Conservation (phyloP, 2,888 invertebrate species). For the Nebria brevicollis region DNA sequence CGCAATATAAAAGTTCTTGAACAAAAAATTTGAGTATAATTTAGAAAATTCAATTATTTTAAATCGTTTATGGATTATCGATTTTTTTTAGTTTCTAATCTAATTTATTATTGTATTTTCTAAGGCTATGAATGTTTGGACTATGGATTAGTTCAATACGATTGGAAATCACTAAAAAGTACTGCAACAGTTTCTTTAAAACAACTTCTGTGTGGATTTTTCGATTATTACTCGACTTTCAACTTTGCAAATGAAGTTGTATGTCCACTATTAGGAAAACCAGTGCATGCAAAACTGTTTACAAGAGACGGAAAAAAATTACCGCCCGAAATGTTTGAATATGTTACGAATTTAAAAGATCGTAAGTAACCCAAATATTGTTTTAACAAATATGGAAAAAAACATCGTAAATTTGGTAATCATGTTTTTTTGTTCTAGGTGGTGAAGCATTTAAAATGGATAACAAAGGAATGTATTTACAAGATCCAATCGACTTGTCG, state of each 20-base stretch:
- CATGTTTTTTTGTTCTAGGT: constrained; percentile 9
- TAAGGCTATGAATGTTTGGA: constrained; percentile 35
- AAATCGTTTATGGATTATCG: no score
- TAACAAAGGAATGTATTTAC: constrained; percentile 31
- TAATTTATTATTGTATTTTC: background rate
- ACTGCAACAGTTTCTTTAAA: constrained; percentile 15
- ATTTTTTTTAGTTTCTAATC: no score
- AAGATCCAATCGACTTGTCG: constrained; percentile 42
- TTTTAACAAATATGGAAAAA: background rate
- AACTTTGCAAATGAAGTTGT: constrained; percentile 28
- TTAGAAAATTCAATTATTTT: no score
- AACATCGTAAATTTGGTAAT: background rate
- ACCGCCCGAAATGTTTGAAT: constrained; percentile 27
- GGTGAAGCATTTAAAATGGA: constrained; percentile 27
- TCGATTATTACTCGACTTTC: constrained; percentile 17
- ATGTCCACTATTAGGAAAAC: constrained; percentile 36
- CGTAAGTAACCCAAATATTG: constrained; percentile 21
- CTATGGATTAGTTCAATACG: constrained; percentile 22
- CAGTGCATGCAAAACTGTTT: constrained; percentile 28
- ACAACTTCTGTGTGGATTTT: constrained; percentile 30
- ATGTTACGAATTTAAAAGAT: constrained; percentile 31
- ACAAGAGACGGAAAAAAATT: constrained; percentile 22
- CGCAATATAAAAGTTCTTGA: no score
- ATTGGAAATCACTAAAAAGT: constrained; percentile 28
- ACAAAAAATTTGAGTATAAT: no score